Conservation (phyloP, 2,113 vertebrate species). For the Scomber scombrus region DNA sequence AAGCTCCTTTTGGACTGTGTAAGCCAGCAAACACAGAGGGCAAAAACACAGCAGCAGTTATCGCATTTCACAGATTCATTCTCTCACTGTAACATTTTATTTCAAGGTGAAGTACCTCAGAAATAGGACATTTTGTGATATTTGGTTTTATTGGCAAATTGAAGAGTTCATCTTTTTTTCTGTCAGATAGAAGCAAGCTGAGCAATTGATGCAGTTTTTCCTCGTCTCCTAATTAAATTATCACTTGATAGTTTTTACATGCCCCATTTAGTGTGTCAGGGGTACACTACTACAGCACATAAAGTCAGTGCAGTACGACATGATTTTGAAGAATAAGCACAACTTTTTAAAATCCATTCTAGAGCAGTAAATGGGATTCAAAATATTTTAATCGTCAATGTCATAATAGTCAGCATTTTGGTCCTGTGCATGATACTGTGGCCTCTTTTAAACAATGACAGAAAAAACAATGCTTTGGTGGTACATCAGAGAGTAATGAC, state of each 20-base stretch:
- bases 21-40: constrained; percentile 14
- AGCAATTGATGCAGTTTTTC: neutral
- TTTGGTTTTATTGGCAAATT: neutral
- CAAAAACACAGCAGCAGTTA: constrained; percentile 10
- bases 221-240: constrained; percentile 6
- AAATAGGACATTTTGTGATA: neutral
- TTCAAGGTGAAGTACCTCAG: neutral
- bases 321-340: neutral
- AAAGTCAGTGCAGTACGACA: neutral
- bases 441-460: constrained; percentile 13
- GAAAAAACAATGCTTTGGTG: constrained; percentile 33
- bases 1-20: constrained; percentile 36
- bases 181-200: neutral
- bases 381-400: constrained; percentile 3
- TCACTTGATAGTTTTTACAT: neutral
- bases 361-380: constrained; percentile 7
- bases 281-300: constrained; percentile 8
- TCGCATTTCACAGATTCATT: constrained; percentile 24
- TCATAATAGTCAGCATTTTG: neutral
- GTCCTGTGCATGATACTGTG: constrained; percentile 5
- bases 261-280: constrained; percentile 11
- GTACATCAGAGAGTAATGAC: constrained; percentile 35
- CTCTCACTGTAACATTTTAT: constrained; percentile 27
- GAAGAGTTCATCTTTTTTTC: neutral
- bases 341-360: constrained; percentile 2